Evolutionary conservation across 2,888 invertebrate genomes (phyloP).

Genomic region (Cetonia aurata): DNA sequence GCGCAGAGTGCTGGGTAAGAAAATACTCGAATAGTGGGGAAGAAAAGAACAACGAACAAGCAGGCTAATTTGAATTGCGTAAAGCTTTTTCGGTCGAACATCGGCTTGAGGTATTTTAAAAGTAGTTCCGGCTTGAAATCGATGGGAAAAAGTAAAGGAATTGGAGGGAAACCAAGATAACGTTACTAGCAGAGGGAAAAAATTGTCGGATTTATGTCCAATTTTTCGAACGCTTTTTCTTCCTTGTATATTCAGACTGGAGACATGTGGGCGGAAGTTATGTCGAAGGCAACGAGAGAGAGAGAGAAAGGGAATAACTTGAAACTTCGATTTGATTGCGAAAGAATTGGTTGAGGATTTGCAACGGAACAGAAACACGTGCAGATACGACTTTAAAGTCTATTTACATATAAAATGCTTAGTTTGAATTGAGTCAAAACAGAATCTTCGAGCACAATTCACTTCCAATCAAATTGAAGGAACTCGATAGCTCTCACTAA

Average conservation of each 20-base stretch:
- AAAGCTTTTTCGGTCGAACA: slow-evolving; percentile 19
- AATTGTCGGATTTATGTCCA: slow-evolving; percentile 6
- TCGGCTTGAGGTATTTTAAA: slow-evolving; percentile 18
- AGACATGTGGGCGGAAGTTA: not conserved
- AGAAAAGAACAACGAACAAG: not conserved
- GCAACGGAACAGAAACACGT: no score
- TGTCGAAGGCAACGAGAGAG: no score
- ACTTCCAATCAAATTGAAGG: no score
- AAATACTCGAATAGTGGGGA: not conserved
- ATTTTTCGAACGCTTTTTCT: not conserved
- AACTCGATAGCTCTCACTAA: no score
- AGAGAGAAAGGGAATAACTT: no score
- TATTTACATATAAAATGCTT: no score
- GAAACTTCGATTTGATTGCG: no score
- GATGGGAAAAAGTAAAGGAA: not conserved
- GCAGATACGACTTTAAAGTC: no score
- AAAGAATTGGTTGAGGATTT: no score
- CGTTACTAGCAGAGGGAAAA: not conserved
- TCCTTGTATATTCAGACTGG: not conserved
- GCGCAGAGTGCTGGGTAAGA: not conserved
- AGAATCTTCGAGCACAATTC: no score
- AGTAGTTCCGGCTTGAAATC: slow-evolving; percentile 24
- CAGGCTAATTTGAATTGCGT: slow-evolving; percentile 33
- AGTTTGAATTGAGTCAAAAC: no score
- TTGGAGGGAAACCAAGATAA: slow-evolving; percentile 21